Conservation (phyloP, 2,113 vertebrate species). For the Phrynosoma platyrhinos region DNA sequence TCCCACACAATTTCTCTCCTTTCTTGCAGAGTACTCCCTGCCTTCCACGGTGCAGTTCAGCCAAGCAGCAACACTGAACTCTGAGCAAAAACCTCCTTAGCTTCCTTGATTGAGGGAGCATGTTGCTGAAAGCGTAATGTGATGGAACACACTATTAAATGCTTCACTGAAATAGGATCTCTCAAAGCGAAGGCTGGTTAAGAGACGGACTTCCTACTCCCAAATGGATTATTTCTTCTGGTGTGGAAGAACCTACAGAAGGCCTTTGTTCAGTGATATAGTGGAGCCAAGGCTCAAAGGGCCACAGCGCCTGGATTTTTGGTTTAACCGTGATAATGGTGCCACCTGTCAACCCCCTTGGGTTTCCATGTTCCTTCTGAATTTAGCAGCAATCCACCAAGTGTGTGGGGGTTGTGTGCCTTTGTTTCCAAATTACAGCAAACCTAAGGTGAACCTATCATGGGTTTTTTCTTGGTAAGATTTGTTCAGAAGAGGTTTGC, state of each 20-base stretch:
- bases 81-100: not conserved
- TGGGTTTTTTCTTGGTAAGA: too few species aligned
- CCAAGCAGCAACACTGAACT: not conserved
- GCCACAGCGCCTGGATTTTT: too few species aligned
- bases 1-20: not conserved
- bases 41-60: not conserved
- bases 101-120: not conserved
- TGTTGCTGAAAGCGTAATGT: not conserved
- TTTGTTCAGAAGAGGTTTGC: too few species aligned
- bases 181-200: not conserved
- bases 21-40: rapidly evolving
- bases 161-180: not conserved
- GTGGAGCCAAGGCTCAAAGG: too few species aligned
- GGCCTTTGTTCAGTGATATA: too few species aligned
- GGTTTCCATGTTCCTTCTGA: too few species aligned
- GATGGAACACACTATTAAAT: not conserved
- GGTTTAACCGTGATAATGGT: too few species aligned
- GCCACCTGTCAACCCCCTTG: too few species aligned
- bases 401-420: too few species aligned
- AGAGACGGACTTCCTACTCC: not conserved
- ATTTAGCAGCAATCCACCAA: too few species aligned
- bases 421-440: too few species aligned
- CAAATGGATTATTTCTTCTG: not conserved
- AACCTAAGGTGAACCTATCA: too few species aligned
- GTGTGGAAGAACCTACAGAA: not conserved